Base-by-base conservation (phyloP, 2,797 vertebrate species). In the Mallotus villosus region DNA sequence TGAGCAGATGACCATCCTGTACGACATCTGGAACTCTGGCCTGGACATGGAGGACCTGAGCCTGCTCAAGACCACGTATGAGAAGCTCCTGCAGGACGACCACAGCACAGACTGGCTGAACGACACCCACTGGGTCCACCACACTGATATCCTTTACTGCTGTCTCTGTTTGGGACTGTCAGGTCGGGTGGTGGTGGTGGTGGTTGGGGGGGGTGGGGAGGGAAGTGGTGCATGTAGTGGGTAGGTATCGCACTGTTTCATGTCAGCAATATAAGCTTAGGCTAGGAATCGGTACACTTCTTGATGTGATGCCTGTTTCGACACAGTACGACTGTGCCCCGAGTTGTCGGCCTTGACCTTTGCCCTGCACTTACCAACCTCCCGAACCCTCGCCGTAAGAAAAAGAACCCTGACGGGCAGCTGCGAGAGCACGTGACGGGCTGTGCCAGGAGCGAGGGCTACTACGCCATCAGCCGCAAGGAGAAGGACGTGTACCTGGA, bases 41-140 rank as follows among this genome's bases (percentile, higher is more conserved):
- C 87, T 97, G 80, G 96, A 97, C 37, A 85, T 88, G 1, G 96
- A 97, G 82, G 96, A 97, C 86, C 84, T 95, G 92, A 82, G 81
- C 63, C 92, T 95, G 73, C 89, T 97, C 59, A 92, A 88, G 79
- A 91, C 89, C 72, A 97, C 92, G 0, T 97, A 97, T 0, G 94
- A 97, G 86, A 94, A 93, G 80, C 91, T 97, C 68, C 86, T 97
- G 0, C 95, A 96, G 80, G 93, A 96, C 27, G 92, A 96, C 70
- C 94, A 94, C 69, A 93, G 92, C 80, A 94, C 95, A 0, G 95
- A 96, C 87, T 97, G 96, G 96, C 95, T 98, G 58, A 98, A 97
- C 0, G 96, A 98, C 84, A 98, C 96, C n/a, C 95, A 98, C 89
- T 98, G 96, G 96, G 96, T 98, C 79, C 92, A 83, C 68, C 96